Percentiles rank a stretch among this genome's conserved stretches.
Conservation (phyloP, 2,888 invertebrate species). For the Parnassius apollo region DNA sequence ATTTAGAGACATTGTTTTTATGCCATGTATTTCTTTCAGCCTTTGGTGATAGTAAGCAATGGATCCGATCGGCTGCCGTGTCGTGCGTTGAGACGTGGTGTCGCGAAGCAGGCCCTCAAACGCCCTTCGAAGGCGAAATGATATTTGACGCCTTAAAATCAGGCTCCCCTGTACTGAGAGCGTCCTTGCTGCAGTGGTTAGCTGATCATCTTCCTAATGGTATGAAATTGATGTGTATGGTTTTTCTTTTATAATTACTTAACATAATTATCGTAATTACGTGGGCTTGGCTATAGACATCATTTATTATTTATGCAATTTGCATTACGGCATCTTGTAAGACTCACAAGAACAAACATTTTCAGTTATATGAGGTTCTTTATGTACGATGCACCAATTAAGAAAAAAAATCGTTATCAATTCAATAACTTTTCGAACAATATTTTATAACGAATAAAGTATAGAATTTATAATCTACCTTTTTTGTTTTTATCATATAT, state of each 20-base stretch:
- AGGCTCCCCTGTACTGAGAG: slow-evolving; percentile 91
- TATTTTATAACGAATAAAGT: too few species aligned
- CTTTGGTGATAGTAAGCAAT: slow-evolving; percentile 87
- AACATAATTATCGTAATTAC: neutral
- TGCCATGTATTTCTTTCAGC: slow-evolving; percentile 49
- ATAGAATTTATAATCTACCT: too few species aligned
- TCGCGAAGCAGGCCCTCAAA: slow-evolving; percentile 87
- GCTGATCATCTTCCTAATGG: slow-evolving; percentile 89
- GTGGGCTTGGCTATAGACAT: too few species aligned
- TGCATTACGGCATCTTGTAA: too few species aligned
- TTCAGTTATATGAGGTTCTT: too few species aligned
- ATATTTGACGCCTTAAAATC: slow-evolving; percentile 91
- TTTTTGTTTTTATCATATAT: too few species aligned
- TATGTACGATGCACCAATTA: too few species aligned
- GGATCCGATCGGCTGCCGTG: slow-evolving; percentile 89
- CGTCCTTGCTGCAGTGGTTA: slow-evolving; percentile 93
- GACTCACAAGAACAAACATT: too few species aligned
- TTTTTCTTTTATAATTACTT: neutral
- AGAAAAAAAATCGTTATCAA: too few species aligned
- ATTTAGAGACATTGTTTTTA: too few species aligned
- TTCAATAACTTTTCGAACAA: too few species aligned
- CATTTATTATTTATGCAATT: too few species aligned
- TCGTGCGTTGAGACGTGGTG: slow-evolving; percentile 93
- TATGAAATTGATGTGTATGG: slow-evolving; percentile 36
- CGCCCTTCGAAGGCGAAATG: slow-evolving; percentile 92